phyloP scores from a whole-genome alignment of 2,113 vertebrate genomes.

The Aspidoscelis tigris region DNA sequence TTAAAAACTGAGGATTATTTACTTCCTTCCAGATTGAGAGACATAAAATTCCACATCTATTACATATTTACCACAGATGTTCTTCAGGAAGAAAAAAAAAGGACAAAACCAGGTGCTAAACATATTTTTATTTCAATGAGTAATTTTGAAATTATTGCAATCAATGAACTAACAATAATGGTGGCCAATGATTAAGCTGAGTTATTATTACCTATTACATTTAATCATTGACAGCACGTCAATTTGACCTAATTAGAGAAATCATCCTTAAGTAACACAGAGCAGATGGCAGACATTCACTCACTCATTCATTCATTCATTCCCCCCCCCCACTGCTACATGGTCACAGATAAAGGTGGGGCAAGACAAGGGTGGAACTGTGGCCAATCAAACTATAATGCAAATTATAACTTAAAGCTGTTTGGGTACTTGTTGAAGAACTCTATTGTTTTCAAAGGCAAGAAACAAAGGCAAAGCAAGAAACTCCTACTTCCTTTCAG shows the following conservation, averaged over 20 bases:
- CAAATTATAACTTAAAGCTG: constrained; percentile 13
- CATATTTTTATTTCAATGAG: constrained; percentile 85
- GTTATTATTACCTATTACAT: constrained; percentile 88
- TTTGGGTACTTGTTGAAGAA: not conserved
- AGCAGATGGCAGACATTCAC: constrained; percentile 86
- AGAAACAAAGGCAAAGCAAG: not conserved
- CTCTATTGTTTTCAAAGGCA: not conserved
- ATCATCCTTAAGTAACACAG: constrained; percentile 85
- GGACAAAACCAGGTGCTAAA: constrained; percentile 88
- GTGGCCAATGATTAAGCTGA: constrained; percentile 84
- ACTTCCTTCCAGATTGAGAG: constrained; percentile 74
- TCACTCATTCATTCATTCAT: constrained; percentile 76
- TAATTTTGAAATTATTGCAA: constrained; percentile 94
- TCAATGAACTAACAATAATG: constrained; percentile 92
- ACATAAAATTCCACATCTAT: constrained; percentile 73
- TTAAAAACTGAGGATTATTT: constrained; percentile 66
- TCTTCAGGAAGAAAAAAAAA: constrained; percentile 59
- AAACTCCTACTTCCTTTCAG: not conserved
- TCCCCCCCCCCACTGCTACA: constrained; percentile 60
- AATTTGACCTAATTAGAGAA: constrained; percentile 91
- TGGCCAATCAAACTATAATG: not conserved
- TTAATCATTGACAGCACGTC: constrained; percentile 92
- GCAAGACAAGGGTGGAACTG: constrained; percentile 39
- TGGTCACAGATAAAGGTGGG: constrained; percentile 67
- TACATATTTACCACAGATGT: constrained; percentile 83